Evolutionary conservation across 2,113 vertebrate species (phyloP).

Genomic region (Rhegmatorhina hoffmannsi): DNA sequence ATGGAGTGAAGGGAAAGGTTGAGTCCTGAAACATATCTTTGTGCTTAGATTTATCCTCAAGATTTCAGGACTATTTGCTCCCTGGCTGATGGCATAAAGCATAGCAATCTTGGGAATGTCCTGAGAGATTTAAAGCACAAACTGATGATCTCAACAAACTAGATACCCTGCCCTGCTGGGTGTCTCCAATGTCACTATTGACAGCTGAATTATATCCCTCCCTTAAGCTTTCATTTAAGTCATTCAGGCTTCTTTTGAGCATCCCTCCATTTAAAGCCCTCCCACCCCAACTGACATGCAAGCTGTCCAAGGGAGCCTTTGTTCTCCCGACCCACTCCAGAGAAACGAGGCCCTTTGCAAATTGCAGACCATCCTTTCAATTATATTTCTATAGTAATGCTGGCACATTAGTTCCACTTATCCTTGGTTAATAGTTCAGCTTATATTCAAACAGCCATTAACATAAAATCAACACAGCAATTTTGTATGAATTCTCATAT

Average conservation of each 20-base stretch:
- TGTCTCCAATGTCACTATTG: not conserved
- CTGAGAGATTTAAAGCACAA: not conserved
- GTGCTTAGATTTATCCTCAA: not conserved
- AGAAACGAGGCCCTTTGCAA: not conserved
- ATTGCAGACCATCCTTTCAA: slow-evolving; percentile 47
- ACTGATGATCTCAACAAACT: not conserved
- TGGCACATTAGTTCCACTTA: slow-evolving; percentile 66
- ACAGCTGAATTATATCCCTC: not conserved
- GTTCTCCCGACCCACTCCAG: not conserved
- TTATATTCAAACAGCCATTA: slow-evolving; percentile 74
- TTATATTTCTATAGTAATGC: slow-evolving; percentile 45
- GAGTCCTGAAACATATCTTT: not conserved
- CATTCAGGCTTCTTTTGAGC: not conserved
- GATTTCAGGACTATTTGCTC: not conserved
- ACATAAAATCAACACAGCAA: slow-evolving; percentile 74
- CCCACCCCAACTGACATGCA: not conserved
- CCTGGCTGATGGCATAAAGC: not conserved
- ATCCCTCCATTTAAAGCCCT: not conserved
- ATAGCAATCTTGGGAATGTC: not conserved
- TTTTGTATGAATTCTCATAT: slow-evolving; percentile 65
- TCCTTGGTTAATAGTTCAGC: slow-evolving; percentile 70
- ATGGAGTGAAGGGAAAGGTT: not conserved
- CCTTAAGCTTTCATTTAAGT: not conserved
- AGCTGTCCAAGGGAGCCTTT: not conserved
- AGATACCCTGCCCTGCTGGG: not conserved